phyloP scores from a whole-genome alignment of 2,888 invertebrate species.

The Tupiocoris notatus region DNA sequence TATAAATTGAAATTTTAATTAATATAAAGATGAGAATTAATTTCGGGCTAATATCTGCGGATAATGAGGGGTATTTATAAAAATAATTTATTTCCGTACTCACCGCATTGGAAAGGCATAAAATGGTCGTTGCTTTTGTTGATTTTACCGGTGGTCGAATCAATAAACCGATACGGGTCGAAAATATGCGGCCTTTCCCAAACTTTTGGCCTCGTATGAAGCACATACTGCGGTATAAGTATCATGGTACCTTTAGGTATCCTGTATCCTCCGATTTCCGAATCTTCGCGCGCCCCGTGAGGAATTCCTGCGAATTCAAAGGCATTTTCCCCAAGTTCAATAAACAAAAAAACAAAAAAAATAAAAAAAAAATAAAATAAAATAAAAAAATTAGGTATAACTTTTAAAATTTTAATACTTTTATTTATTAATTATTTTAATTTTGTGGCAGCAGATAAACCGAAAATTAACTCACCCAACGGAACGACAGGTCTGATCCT shows the following conservation, averaged over 20 bases:
- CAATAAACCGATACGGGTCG: slow-evolving; percentile 68
- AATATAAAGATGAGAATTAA: too few relatives aligned
- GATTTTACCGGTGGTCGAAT: slow-evolving; percentile 59
- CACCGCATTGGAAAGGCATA: slow-evolving; percentile 81
- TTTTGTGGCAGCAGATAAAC: neutral
- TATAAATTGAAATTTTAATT: too few relatives aligned
- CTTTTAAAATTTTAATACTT: neutral
- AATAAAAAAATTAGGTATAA: slow-evolving; percentile 3
- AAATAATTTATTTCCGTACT: slow-evolving; percentile 46
- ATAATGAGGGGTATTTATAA: too few relatives aligned
- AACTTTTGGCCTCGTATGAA: slow-evolving; percentile 68
- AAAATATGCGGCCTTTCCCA: slow-evolving; percentile 70
- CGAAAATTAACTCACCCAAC: slow-evolving; percentile 55
- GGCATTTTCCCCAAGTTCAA: too few relatives aligned
- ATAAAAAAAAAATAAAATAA: too few relatives aligned
- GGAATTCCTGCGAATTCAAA: slow-evolving; percentile 69
- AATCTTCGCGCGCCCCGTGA: slow-evolving; percentile 66
- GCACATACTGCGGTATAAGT: slow-evolving; percentile 76
- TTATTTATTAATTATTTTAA: neutral
- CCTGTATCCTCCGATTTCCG: slow-evolving; percentile 56
- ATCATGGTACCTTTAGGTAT: slow-evolving; percentile 71
- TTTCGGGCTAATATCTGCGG: too few relatives aligned
- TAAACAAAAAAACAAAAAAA: neutral
- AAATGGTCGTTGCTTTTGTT: slow-evolving; percentile 67
- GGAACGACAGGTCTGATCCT: slow-evolving; percentile 77